Evolutionary conservation across 2,113 vertebrate genomes (phyloP), one percentile per base, ranked within the genome.

Genomic region (Parotia lawesii): DNA sequence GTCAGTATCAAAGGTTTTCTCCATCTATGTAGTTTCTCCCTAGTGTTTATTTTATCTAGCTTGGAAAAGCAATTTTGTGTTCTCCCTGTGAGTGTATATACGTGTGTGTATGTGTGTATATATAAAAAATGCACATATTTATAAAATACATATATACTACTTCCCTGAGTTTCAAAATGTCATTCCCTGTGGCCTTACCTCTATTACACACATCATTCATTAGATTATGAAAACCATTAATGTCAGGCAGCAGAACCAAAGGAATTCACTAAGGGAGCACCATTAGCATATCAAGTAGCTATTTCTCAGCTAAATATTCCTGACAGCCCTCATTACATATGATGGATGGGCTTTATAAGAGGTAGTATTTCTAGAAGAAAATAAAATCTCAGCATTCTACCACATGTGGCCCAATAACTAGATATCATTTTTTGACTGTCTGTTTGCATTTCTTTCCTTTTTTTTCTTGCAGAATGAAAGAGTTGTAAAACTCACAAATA

Each of bases 201-300:
- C 97, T 94, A 97, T 97, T 98, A 97, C 98, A 98, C 98, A 98
- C 98, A 98, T 98, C 98, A 98, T 98, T 99, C 98, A 99, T 99
- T 98, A 99, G 97, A 98, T 98, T 99, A 99, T 97, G 97, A 98
- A 98, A 98, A 98, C 98, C 98, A 99, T 99, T 99, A 98, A 98
- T 98, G 98, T 98, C 98, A 98, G 98, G 97, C 97, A 98, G 97
- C 98, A 97, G 97, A 98, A 98, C 97, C 98, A 98, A 98, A 98
- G 98, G 98, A 98, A 98, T 98, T 98, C 97, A 98, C 98, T 96
- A 94, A 98, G 98, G 98, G 95, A 97, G 97, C 94, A 96, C 97
- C 96, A 98, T 98, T 98, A 98, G 98, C 98, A 99, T 99, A 98
- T 98, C 98, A 99, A 99, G 98, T 97, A 98, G 98, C 95, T 95